Evolutionary conservation across 2,888 invertebrate genomes (phyloP), one percentile per base, ranked within the genome.

Genomic region (Drosophila yooni): DNA sequence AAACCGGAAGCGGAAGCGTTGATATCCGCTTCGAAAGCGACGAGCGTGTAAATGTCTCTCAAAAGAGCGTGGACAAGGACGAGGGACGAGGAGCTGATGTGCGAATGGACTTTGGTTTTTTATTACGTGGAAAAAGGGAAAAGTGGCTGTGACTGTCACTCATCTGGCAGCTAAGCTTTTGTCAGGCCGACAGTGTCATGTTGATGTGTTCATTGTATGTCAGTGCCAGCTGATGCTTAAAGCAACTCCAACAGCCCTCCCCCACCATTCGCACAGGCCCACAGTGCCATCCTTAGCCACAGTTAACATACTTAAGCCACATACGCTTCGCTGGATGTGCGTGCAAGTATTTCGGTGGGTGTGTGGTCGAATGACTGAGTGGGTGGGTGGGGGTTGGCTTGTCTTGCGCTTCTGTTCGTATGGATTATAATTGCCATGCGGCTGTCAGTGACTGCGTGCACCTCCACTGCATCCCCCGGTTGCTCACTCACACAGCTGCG

Each of bases 371-470:
- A 21, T 58, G 51, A 31, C 40, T 38, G 65, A 51, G 43, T 48
- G 63, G 38, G 58, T 58, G 62, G 21, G 40, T 33, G 48, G 31
- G 53, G 57, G 25, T 33, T 38, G 38, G 27, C 52, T 50, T 29
- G 38, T 53, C 57, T 71, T 57, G 74, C 65, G 76, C 71, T 64
- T 75, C 78, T 72, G 83, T 77, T 83, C 74, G 79, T 79, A 81
- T 86, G 87, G 89, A 89, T 89, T 89, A 89, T 89, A 89, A 91
- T 89, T 89, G 89, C 91, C 89, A 86, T 79, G 82, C 79, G 78
- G 81, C 89, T 90, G 87, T 87, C 87, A 89, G 73, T 82, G 89
- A 77, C 84, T 89, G 89, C 74, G 76, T 73, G 85, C 82, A 75
- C 70, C 68, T 83, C 68, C 59, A 1, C 60, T 21, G 29, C 31